Percentiles rank a stretch among this genome's conserved stretches.
Evolutionary conservation across 2,797 vertebrate species (phyloP).

Genomic region (Urophycis tenuis): DNA sequence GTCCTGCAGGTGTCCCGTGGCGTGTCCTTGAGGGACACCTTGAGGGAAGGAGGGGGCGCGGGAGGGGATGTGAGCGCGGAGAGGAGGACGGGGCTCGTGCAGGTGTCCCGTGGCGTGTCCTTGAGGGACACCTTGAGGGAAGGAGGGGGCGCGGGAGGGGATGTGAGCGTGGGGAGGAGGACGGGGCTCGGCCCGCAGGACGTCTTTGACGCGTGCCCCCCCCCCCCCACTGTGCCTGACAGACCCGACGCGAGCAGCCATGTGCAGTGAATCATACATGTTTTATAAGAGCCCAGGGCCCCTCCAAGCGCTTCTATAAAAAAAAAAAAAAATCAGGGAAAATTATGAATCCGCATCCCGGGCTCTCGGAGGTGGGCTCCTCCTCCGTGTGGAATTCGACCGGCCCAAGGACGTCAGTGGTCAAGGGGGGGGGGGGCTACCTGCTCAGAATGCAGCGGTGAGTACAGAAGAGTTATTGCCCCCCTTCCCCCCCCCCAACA

Average conservation of each 20-base stretch:
- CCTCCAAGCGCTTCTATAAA: not conserved
- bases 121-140: not conserved
- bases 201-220: not conserved
- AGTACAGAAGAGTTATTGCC: not conserved
- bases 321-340: not conserved
- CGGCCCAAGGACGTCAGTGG: not conserved
- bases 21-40: not conserved
- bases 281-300: not conserved
- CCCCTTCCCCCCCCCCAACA: no score
- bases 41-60: not conserved
- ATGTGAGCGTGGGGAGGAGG: not conserved
- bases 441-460: not conserved
- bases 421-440: no score
- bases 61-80: no score
- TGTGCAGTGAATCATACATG: not conserved
- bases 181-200: not conserved
- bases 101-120: no score
- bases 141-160: not conserved
- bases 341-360: not conserved
- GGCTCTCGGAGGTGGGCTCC: not conserved
- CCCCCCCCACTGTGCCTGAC: not conserved
- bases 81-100: not conserved
- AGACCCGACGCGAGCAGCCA: not conserved
- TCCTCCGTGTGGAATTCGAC: no score
- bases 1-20: no score